Percentiles rank a stretch among this genome's conserved stretches.
Evolutionary conservation across 2,113 vertebrate genomes (phyloP).

Genomic region (Cinclus mexicanus): DNA sequence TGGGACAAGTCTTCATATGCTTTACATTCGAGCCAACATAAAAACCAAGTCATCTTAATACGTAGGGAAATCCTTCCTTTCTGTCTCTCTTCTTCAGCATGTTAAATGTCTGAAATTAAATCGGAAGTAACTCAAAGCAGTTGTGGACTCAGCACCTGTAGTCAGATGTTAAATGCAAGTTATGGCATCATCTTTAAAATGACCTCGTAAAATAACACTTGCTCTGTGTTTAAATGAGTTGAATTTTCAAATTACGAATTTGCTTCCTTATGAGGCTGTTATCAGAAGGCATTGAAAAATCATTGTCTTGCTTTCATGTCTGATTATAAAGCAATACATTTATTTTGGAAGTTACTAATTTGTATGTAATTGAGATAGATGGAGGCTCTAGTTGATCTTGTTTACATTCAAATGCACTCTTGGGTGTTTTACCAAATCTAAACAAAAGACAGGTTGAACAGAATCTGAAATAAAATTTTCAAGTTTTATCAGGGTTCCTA

Average conservation of each 20-base stretch:
- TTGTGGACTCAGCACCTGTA: not conserved
- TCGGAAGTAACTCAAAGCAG: not conserved
- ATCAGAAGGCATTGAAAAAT: not conserved
- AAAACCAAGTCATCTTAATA: not conserved
- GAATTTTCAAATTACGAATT: not conserved
- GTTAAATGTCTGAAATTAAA: not conserved
- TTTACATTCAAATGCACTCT: not conserved
- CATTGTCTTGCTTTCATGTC: not conserved
- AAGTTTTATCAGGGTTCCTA: not conserved
- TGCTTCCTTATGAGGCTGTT: not conserved
- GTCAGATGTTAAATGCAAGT: not conserved
- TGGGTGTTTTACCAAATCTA: not conserved
- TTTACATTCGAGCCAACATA: not conserved
- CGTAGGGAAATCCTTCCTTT: not conserved
- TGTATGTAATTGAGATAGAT: not conserved
- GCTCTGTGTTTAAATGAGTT: not conserved
- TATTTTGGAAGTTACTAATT: conserved; percentile 2
- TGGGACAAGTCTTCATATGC: not conserved
- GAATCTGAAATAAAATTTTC: not conserved
- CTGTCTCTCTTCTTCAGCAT: not conserved
- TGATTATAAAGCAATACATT: not conserved
- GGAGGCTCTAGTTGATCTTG: not conserved
- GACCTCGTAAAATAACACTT: not conserved
- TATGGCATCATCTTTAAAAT: not conserved
- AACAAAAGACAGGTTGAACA: not conserved